Evolutionary conservation across 2,888 invertebrate species (phyloP).

Genomic region (Gastrophysa polygoni): DNA sequence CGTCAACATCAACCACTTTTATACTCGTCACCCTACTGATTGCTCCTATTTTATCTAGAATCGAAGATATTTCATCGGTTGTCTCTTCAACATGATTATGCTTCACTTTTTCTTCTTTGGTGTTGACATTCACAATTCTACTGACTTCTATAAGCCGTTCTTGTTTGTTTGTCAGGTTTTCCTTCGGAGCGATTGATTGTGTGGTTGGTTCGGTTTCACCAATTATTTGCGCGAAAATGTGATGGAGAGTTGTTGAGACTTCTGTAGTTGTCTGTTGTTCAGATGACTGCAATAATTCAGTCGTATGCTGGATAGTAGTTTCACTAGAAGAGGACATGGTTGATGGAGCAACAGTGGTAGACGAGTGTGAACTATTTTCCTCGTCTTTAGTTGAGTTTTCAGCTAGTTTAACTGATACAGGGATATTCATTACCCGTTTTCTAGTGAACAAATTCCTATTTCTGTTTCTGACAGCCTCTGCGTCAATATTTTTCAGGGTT

Average conservation of each 20-base stretch:
- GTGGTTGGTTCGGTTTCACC: constrained; percentile 40
- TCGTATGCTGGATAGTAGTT: constrained; percentile 4
- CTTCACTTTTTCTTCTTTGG: constrained; percentile 67
- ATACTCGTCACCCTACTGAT: constrained; percentile 72
- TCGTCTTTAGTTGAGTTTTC: too few species aligned
- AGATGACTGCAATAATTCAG: constrained; percentile 28
- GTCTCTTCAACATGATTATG: constrained; percentile 57
- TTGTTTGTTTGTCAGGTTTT: constrained; percentile 49
- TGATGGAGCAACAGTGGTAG: constrained; percentile 10
- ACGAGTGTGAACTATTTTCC: not conserved
- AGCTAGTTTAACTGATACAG: constrained; percentile 31
- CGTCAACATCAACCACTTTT: constrained; percentile 67
- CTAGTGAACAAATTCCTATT: constrained; percentile 63
- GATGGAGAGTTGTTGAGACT: constrained; percentile 56
- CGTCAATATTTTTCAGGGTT: constrained; percentile 54
- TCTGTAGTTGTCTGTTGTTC: constrained; percentile 42
- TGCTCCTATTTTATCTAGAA: constrained; percentile 70
- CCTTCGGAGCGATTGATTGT: not conserved
- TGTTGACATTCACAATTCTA: constrained; percentile 71
- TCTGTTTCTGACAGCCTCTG: constrained; percentile 61
- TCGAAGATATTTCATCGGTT: constrained; percentile 66
- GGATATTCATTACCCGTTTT: constrained; percentile 51
- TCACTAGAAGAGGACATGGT: constrained; percentile 15
- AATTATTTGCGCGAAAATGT: constrained; percentile 60
- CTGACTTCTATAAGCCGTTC: constrained; percentile 72